Evolutionary conservation across 2,797 vertebrate species (phyloP).

Genomic region (Rhinichthys osculus): DNA sequence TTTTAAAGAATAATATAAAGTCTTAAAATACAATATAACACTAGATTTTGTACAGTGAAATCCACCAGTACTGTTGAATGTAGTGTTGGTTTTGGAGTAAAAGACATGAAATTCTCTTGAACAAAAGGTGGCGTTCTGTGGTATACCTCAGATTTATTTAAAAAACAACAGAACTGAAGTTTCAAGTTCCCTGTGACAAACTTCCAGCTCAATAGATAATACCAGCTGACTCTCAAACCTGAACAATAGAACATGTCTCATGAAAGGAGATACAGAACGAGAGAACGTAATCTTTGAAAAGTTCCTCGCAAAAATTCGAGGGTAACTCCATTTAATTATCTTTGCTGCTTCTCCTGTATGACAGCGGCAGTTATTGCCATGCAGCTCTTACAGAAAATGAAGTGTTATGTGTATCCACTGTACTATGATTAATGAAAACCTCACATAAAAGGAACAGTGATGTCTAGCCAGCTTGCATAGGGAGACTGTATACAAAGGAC

Average conservation of each 20-base stretch:
- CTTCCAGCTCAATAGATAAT: constrained; percentile 35
- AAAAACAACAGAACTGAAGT: constrained; percentile 31
- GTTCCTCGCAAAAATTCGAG: constrained; percentile 64
- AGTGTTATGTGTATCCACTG: constrained; percentile 73
- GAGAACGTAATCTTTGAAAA: constrained; percentile 62
- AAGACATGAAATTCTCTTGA: neutral
- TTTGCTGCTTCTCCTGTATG: constrained; percentile 69
- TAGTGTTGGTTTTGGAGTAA: neutral
- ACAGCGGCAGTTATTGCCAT: constrained; percentile 76
- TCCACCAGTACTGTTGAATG: neutral
- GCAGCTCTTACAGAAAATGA: constrained; percentile 73
- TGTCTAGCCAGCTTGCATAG: constrained; percentile 62
- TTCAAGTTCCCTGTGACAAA: constrained; percentile 39
- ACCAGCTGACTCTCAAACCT: constrained; percentile 19
- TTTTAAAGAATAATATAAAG: neutral
- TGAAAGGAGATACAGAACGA: constrained; percentile 23
- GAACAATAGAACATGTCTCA: constrained; percentile 22
- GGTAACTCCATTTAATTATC: constrained; percentile 76
- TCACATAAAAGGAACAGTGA: constrained; percentile 67
- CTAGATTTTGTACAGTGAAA: no score
- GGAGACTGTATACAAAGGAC: constrained; percentile 43
- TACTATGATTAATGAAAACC: constrained; percentile 72
- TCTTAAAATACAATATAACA: neutral
- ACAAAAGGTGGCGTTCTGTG: neutral
- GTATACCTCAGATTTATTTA: constrained; percentile 20